Evolutionary conservation across 2,888 invertebrate species (phyloP), one percentile per base, ranked within the genome.

Genomic region (Hydroisotoma schaefferi): DNA sequence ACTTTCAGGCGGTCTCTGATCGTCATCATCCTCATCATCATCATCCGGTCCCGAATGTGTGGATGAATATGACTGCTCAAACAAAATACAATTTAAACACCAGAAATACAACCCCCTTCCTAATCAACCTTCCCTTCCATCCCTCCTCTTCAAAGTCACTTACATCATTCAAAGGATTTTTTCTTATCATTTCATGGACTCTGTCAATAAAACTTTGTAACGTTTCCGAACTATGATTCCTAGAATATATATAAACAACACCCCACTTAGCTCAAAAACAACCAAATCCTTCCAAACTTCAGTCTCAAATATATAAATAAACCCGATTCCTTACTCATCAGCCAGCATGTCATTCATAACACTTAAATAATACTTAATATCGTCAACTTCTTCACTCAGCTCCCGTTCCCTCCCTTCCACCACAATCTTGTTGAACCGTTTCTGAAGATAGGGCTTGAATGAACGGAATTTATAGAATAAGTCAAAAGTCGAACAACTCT

Each of bases 141-240:
- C n/a, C n/a, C n/a, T n/a, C n/a, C n/a, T n/a, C n/a, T n/a, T n/a
- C n/a, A n/a, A n/a, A n/a, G n/a, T n/a, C 20, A 40, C 53, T 25
- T 57, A 71, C 71, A 49, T 64, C 66, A 37, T 57, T 58, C 4
- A 65, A 43, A 4, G 69, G 69, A 61, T 71, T 55, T 26, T 65
- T 59, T 3, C 71, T 54, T 8, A 71, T 63, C 66, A 70, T 63
- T 55, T 71, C 71, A 60, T 69, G 66, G 18, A 71, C 60, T 53
- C 63, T 62, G 44, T 67, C 67, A 46, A 65, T 65, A 18, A 61
- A 67, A 6, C 63, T 53, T 49, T 63, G 55, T 2, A 71, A 48
- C 10, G 67, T 61, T 10, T 63, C 63, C 6, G 60, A 59, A 4
- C 68, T 67, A 56, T 68, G 68, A 33, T 63, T 62, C 40, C 71